Base-by-base conservation (phyloP, 2,797 vertebrate species). In the Eulemur albifrons region DNA sequence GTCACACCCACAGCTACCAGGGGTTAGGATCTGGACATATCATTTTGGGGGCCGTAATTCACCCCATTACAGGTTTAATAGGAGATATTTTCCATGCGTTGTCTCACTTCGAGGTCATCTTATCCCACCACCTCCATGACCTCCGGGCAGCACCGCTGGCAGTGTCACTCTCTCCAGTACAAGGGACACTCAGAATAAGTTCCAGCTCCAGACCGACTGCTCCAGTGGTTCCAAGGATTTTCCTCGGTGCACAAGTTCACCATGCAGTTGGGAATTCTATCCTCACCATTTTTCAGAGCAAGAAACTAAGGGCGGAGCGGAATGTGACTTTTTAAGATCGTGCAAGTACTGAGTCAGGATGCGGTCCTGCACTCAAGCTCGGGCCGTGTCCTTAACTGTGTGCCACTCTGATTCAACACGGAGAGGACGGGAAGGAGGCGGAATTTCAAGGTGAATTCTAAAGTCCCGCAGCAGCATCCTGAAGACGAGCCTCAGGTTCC, bases 1-100 rank as follows among this genome's bases (percentile, higher is more conserved):
- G 57, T 67, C 75, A 73, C 57, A 38, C 69, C 35, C 70, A 77
- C 35, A 38, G 77, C 15, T 70, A 79, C n/a, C 21, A 57, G 5
- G 32, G 17, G 17, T 59, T 20, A 88, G 18, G 25, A 79, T 14
- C 9, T 80, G 57, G 10, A 57, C 11, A 12, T 2, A 17, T 32
- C 30, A 75, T 50, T 52, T 1, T 0, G 7, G 1, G 3, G 45
- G 2, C 6, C 4, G 1, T 3, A 57, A 50, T 40, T 79, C 20
- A 25, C 23, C 65, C 45, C n/a, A 9, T 57, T 32, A 7, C 48
- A 65, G 63, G 25, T 25, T 21, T 69, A 43, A 4, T 1, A 38
- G 59, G 14, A 83, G 5, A 32, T 10, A 38, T 20, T 45, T 7
- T 69, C 14, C 40, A 4, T 13, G 4, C 61, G 30, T n/a, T 18